Evolutionary conservation across 2,113 vertebrate genomes (phyloP), one percentile per base, ranked within the genome.

Genomic region (Burhinus bistriatus): DNA sequence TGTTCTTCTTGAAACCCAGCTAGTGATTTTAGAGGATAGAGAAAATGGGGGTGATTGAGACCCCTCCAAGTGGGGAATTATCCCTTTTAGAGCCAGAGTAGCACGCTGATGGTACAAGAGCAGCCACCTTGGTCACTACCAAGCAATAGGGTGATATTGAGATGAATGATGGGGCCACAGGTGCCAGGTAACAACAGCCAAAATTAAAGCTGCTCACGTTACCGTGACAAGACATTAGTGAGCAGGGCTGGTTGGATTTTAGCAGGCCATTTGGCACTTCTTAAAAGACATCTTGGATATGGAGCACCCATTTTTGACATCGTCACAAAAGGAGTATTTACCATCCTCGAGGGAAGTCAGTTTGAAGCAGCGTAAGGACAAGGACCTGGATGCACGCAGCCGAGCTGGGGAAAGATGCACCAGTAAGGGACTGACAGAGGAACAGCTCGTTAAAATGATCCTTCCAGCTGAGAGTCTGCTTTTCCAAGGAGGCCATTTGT

Each of bases 131-230:
- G 30, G n/a, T 44, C 52, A 22, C 77, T 47, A 19, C 9, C 15
- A 26, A 42, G 54, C 19, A 59, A 42, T 15, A 44, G 38, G 26
- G 26, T 2, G 2, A 71, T 45, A 58, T 8, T 30, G 21, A 27
- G 27, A 57, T 15, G 15, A 81, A 58, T 42, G 69, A 66, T 30
- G 7, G 16, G 25, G 40, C 27, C n/a, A 57, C 6, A 18, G 30
- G 27, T 82, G 40, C 34, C 42, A 38, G 20, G 30, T 83, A 19
- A 51, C 34, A 51, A 4, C 36, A 62, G 27, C 45, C 36, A 81
- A 66, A 84, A 87, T 75, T 14, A n/a, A 84, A 84, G 45, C 11
- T 83, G 32, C 27, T 64, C 2, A 0, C 0, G 0, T 71, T 66
- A 55, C 42, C n/a, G 51, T 61, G 49, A 22, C 22, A 76, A 64